Percentiles rank a stretch among this genome's conserved stretches.
Conservation (phyloP, 1,140 invertebrate species). For the Neocloeon triangulifer region DNA sequence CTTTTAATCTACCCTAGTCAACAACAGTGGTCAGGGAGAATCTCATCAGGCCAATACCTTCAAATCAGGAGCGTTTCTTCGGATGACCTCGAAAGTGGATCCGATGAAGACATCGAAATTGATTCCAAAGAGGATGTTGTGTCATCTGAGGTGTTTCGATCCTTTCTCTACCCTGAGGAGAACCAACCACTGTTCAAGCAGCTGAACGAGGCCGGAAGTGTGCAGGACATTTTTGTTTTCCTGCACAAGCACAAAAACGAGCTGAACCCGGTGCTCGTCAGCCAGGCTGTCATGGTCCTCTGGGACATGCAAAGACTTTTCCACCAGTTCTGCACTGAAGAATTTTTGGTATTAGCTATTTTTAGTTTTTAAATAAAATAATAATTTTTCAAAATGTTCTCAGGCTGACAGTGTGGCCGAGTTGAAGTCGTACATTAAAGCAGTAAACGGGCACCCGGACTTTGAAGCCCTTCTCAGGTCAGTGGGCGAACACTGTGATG, state of each 20-base stretch:
- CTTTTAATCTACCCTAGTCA: too few species aligned
- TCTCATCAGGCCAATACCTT: too few species aligned
- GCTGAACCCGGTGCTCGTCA: neutral
- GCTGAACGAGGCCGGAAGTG: neutral
- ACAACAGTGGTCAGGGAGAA: too few species aligned
- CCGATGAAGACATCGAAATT: too few species aligned
- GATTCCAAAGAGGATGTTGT: too few species aligned
- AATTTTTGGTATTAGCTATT: too few species aligned
- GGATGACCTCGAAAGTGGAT: too few species aligned
- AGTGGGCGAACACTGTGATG: neutral
- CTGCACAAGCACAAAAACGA: neutral
- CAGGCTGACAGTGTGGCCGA: neutral
- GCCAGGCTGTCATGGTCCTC: neutral
- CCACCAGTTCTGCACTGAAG: neutral
- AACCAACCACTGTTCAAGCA: neutral
- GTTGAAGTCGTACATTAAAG: neutral
- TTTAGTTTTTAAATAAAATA: too few species aligned
- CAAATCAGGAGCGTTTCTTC: too few species aligned
- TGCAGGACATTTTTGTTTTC: conserved; percentile 2
- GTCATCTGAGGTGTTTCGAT: too few species aligned
- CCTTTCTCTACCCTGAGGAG: neutral
- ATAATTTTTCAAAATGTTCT: neutral
- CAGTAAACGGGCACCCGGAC: neutral
- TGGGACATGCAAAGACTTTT: conserved; percentile 2
- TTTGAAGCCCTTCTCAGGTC: neutral